Conservation (phyloP, 2,113 vertebrate species). For the Campylomormyrus numenius region DNA sequence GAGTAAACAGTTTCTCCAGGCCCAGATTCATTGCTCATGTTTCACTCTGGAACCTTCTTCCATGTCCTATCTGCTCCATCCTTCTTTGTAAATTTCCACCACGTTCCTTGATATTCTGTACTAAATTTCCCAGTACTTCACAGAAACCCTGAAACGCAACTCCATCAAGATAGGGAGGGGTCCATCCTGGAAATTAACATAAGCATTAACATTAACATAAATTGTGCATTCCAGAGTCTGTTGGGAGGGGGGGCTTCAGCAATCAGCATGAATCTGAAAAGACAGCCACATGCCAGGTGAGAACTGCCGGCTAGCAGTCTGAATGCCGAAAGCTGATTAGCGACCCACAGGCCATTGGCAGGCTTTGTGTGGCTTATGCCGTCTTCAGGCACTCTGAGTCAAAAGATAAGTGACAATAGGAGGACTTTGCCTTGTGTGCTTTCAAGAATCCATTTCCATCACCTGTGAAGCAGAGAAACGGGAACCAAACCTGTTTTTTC, state of each 20-base stretch:
- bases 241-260: not conserved
- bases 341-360: not conserved
- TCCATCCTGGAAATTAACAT: not conserved
- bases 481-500: not conserved
- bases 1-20: not conserved
- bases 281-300: not conserved
- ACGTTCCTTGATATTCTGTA: not conserved
- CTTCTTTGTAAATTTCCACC: not conserved
- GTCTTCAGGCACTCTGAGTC: not conserved
- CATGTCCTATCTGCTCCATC: not conserved
- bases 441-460: not conserved
- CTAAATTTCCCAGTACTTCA: not conserved
- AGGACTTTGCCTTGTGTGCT: not conserved
- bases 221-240: not conserved
- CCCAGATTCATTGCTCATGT: not conserved
- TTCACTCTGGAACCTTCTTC: not conserved
- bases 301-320: not conserved
- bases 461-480: not conserved
- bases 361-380: not conserved
- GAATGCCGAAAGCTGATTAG: not conserved
- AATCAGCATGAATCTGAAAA: not conserved
- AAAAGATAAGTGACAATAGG: not conserved
- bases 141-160: not conserved
- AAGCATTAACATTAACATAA: not conserved
- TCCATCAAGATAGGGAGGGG: not conserved